A percentile compares a stretch with the other conserved stretches of the same genome.
These are phyloP conservation scores for Sarcophaga subvicina DNA, from an alignment of 2,888 invertebrate species.

Conservation along the genomic window DNA sequence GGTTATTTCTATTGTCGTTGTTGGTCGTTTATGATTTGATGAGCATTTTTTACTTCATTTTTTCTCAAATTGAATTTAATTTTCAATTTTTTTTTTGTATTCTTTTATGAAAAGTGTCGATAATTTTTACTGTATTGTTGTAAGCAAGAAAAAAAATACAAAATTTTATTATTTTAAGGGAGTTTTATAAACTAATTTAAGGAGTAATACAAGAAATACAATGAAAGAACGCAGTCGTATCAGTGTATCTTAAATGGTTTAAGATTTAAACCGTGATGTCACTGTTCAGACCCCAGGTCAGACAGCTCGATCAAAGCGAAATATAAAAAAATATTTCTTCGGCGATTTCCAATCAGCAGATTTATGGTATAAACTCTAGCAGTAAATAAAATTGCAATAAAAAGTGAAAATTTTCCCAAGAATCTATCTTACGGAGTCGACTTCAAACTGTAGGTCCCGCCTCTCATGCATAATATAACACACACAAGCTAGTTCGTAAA, in stretches of 20 bases:
- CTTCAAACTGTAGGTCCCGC: too few species aligned
- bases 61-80: not conserved
- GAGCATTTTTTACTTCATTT: not conserved
- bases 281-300: too few species aligned
- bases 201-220: slow-evolving; percentile 2
- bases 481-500: too few species aligned
- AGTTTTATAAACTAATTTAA: slow-evolving; percentile 10
- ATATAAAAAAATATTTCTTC: too few species aligned
- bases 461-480: too few species aligned
- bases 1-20: slow-evolving; percentile 5
- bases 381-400: too few species aligned
- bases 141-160: slow-evolving; percentile 1
- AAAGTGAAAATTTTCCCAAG: too few species aligned
- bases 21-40: slow-evolving; percentile 38
- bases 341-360: too few species aligned
- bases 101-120: slow-evolving; percentile 32
- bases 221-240: not conserved
- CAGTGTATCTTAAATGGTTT: not conserved
- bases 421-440: too few species aligned
- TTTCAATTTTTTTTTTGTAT: slow-evolving; percentile 7
- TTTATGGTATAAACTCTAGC: too few species aligned
- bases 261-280: too few species aligned
- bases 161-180: slow-evolving; percentile 9
- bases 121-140: slow-evolving; percentile 39
- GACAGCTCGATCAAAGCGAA: too few species aligned